These are phyloP conservation scores for Prietella phreatophila DNA, from an alignment of 2,113 vertebrate genomes.

Conservation along the genomic window DNA sequence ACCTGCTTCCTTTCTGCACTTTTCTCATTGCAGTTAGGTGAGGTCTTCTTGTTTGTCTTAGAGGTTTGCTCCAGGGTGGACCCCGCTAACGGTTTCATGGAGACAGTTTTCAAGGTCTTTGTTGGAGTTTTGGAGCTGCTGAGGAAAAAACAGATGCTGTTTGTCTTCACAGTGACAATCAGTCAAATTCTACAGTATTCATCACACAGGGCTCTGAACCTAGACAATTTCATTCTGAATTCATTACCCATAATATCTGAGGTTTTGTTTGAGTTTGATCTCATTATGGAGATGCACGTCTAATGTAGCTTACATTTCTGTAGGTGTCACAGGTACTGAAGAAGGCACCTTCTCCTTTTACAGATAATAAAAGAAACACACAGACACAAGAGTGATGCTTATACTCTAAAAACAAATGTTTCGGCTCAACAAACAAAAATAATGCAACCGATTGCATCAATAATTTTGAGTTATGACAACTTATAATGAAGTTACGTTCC, in stretches of 20 bases:
- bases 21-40: background rate
- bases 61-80: too few species aligned
- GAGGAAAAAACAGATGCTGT: background rate
- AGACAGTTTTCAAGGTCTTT: background rate
- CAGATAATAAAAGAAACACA: background rate
- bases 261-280: background rate
- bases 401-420: too few species aligned
- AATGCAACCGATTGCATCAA: too few species aligned
- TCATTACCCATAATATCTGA: background rate
- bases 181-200: background rate
- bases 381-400: background rate
- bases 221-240: background rate
- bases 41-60: background rate
- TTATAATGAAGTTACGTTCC: too few species aligned
- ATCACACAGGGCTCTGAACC: background rate
- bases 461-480: too few species aligned
- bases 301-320: background rate
- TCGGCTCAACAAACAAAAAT: too few species aligned
- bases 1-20: background rate
- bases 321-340: background rate
- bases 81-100: too few species aligned
- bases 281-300: background rate
- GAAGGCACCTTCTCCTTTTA: background rate
- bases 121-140: background rate
- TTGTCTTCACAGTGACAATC: background rate